Base-by-base conservation (phyloP, 2,888 invertebrate species). In the Phortica okadai region DNA sequence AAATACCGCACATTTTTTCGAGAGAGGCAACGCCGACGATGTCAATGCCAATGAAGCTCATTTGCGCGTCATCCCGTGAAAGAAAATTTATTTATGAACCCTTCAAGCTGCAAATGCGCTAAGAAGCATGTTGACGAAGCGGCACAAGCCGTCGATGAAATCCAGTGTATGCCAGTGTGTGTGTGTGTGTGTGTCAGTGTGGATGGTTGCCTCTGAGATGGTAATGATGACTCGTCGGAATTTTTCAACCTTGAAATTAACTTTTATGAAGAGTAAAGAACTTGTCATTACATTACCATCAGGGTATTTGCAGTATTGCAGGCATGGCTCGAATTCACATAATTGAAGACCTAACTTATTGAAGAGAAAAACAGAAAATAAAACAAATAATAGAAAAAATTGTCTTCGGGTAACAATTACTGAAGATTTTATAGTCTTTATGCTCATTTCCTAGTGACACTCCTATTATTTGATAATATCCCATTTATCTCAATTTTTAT, bases 211-310 rank as follows among this genome's bases (percentile, higher is more conserved):
- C 5, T 5, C 56, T 66, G n/a, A 16, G 45, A 50, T 50, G 25
- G 41, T 69, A 45, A 11, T 21, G 69, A 16, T 69, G 72, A 74
- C 70, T 58, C 76, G 42, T 10, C 59, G 76, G 81, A 86, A 82
- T 82, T 87, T 82, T 81, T 88, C 84, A 88, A 83, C 87, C 88
- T 87, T 88, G 87, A 88, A 88, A 88, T 88, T 88, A 84, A 88
- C 81, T 88, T 87, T 83, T 77, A 73, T 5, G 80, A 80, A 80
- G 80, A 74, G 77, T 76, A 77, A 76, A 72, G 70, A 72, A 56
- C 56, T 67, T 67, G 67, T 42, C 70, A 72, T 33, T 8, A 54
- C 33, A n/a, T 70, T 70, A 54, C 54, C 21, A 10, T 59, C 59
- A 41, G 14, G 11, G 66, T 41, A 66, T 66, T 66, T 66, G 41